Percentiles rank a stretch among this genome's conserved stretches.
Evolutionary conservation across 92 coral and sea anemone genomes (phyloP).

Genomic region (Muricea muricata): DNA sequence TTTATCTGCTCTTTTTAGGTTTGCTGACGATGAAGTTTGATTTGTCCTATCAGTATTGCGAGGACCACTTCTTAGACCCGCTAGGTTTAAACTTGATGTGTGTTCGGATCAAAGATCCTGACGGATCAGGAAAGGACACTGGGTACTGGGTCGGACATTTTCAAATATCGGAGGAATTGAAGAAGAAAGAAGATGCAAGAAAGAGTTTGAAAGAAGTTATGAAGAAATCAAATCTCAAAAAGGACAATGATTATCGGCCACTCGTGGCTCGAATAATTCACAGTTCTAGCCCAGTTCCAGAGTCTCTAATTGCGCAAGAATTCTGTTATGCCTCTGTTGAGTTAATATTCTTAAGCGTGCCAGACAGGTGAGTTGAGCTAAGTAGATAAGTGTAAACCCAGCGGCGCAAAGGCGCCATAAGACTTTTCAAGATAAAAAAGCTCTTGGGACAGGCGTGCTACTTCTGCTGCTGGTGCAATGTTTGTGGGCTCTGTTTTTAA

Average conservation of each 20-base stretch:
- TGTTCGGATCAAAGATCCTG: constrained; percentile 1
- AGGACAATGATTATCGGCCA: neutral
- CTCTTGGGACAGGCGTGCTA: no score
- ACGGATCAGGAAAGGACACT: neutral
- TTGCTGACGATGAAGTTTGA: neutral
- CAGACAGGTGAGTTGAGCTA: constrained; percentile 9
- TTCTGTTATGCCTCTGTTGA: constrained; percentile 19
- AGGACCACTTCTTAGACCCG: neutral
- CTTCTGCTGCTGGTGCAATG: no score
- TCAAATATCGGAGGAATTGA: constrained; percentile 4
- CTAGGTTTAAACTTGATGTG: neutral
- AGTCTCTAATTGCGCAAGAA: neutral
- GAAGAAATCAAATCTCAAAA: neutral
- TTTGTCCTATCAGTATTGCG: constrained; percentile 1
- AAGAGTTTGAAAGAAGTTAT: neutral
- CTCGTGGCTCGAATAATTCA: neutral
- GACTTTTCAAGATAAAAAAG: no score
- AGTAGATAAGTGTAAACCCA: no score
- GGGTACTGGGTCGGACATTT: constrained; percentile 47
- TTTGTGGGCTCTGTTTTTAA: no score
- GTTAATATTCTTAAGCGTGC: neutral
- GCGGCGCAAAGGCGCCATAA: no score
- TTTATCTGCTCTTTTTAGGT: neutral
- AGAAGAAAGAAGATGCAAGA: neutral
- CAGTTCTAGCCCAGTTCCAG: constrained; percentile 4